Conservation (phyloP, 1,140 invertebrate species). For the Drosophila obscura region DNA sequence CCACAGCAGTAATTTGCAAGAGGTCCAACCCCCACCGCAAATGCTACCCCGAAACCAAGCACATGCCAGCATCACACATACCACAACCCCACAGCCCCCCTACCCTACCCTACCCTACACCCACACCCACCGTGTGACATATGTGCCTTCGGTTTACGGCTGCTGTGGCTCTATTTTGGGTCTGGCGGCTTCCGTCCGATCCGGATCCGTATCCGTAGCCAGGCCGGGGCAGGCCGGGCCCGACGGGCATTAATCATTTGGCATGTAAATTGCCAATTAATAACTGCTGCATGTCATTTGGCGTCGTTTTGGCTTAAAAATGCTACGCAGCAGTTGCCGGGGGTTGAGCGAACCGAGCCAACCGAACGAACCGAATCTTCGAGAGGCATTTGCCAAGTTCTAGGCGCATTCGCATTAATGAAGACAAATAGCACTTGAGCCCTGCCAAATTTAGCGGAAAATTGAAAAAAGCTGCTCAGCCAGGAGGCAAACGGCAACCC, state of each 20-base stretch:
- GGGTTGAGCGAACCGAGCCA: slow-evolving; percentile 28
- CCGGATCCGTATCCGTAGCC: too few species aligned
- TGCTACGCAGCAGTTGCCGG: slow-evolving; percentile 56
- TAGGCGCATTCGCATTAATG: slow-evolving; percentile 79
- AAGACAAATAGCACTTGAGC: slow-evolving; percentile 80
- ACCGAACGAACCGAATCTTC: slow-evolving; percentile 39
- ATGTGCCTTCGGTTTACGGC: slow-evolving; percentile 66
- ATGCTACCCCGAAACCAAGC: too few species aligned
- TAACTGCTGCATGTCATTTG: slow-evolving; percentile 82
- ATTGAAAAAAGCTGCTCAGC: slow-evolving; percentile 78
- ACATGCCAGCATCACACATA: too few species aligned
- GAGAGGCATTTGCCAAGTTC: slow-evolving; percentile 57
- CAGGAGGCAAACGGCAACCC: slow-evolving; percentile 4
- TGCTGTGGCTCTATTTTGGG: slow-evolving; percentile 68
- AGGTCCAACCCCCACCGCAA: slow-evolving; percentile 24
- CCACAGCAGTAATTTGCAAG: slow-evolving; percentile 81
- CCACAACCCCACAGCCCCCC: not conserved
- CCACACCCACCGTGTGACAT: slow-evolving; percentile 51
- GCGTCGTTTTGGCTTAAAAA: slow-evolving; percentile 66
- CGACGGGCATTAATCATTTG: slow-evolving; percentile 75
- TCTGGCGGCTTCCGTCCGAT: slow-evolving; percentile 58
- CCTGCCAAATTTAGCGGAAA: slow-evolving; percentile 83
- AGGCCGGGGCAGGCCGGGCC: slow-evolving; percentile 11
- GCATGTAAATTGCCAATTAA: slow-evolving; percentile 83
- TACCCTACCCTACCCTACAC: not conserved